phyloP scores from a whole-genome alignment of 2,113 vertebrate species.

The Puntigrus tetrazona region DNA sequence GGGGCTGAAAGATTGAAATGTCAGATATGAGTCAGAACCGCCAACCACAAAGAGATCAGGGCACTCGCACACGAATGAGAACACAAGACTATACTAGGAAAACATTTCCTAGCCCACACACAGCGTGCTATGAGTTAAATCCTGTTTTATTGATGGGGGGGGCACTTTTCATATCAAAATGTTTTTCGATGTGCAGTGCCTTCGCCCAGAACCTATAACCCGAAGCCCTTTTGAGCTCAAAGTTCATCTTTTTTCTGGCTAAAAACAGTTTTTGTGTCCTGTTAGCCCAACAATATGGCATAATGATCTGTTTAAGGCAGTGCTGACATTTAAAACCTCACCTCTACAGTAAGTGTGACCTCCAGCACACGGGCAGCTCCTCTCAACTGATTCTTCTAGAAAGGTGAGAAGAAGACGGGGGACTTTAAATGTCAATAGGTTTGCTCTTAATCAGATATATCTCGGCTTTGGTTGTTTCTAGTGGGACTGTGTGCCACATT shows the following conservation, averaged over 20 bases:
- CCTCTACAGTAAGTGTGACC: constrained; percentile 40
- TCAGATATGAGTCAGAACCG: constrained; percentile 53
- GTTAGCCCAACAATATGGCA: constrained; percentile 36
- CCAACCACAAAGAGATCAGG: constrained; percentile 40
- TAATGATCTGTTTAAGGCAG: constrained; percentile 38
- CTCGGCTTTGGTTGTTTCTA: not conserved
- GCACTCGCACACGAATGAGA: constrained; percentile 19
- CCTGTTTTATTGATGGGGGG: constrained; percentile 20
- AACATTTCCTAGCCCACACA: constrained; percentile 31
- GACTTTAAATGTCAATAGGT: constrained; percentile 34
- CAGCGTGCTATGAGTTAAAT: not conserved
- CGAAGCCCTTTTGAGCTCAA: constrained; percentile 35
- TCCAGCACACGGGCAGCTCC: not conserved
- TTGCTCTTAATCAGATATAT: constrained; percentile 19
- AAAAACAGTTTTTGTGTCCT: constrained; percentile 38
- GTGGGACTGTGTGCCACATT: not conserved
- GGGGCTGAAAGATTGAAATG: constrained; percentile 54
- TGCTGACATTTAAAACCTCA: constrained; percentile 37
- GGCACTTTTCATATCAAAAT: constrained; percentile 8
- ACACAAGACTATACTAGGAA: not conserved
- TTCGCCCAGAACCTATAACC: constrained; percentile 28
- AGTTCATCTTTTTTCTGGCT: constrained; percentile 28
- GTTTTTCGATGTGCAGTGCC: constrained; percentile 15
- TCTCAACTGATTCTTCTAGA: constrained; percentile 25
- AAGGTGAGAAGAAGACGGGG: constrained; percentile 34